These are phyloP conservation scores for Apeltes quadracus DNA, from an alignment of 2,113 vertebrate genomes.

Conservation along the genomic window DNA sequence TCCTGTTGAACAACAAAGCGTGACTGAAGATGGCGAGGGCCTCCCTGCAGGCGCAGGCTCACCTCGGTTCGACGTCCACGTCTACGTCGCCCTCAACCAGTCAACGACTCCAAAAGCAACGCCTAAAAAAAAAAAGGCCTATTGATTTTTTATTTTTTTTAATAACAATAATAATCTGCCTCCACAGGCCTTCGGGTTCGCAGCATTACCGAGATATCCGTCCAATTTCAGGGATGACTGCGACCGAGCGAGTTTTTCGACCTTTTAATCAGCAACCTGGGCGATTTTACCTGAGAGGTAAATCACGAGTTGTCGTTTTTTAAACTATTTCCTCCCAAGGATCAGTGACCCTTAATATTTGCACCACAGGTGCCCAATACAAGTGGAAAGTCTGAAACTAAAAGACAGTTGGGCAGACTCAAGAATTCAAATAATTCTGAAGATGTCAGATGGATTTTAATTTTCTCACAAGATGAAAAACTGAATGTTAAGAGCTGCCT, in stretches of 20 bases:
- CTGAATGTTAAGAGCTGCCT: not conserved
- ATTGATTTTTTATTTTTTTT: conserved; percentile 53
- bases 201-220: conserved; percentile 45
- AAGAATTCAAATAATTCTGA: not conserved
- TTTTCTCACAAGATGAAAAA: not conserved
- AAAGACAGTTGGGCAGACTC: not conserved
- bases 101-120: conserved; percentile 5
- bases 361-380: conserved; percentile 9
- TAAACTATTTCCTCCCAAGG: conserved; percentile 33
- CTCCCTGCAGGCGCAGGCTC: conserved; percentile 46
- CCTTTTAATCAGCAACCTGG: conserved; percentile 54
- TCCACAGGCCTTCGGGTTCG: conserved; percentile 24
- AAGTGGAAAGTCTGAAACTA: conserved; percentile 1
- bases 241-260: conserved; percentile 24
- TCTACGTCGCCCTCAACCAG: conserved; percentile 21
- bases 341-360: conserved; percentile 26
- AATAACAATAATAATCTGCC: conserved; percentile 46
- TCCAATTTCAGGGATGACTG: conserved; percentile 64
- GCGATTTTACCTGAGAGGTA: conserved; percentile 22
- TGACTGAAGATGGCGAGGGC: conserved; percentile 49
- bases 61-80: conserved; percentile 51
- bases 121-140: conserved; percentile 36
- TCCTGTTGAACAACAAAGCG: conserved; percentile 43
- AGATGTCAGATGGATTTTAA: not conserved
- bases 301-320: conserved; percentile 53